A percentile compares a stretch with the other conserved stretches of the same genome.
These are phyloP conservation scores for Tipula lateralis DNA, from an alignment of 2,888 invertebrate genomes.

Conservation along the genomic window DNA sequence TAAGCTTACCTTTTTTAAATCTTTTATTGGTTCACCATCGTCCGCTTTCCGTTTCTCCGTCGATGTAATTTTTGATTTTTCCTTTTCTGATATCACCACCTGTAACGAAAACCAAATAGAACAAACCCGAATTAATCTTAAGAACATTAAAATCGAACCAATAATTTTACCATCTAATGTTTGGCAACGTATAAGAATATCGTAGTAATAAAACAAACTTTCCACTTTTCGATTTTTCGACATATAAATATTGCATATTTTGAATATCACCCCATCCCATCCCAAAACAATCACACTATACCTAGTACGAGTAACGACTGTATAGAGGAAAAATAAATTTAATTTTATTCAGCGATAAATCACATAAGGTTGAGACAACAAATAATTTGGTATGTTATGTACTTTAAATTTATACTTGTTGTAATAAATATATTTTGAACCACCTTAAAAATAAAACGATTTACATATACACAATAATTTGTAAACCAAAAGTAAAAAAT, in stretches of 20 bases:
- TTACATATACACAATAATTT: neutral
- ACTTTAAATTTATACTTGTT: neutral
- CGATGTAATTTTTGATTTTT: constrained; percentile 60
- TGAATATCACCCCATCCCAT: too few relatives aligned
- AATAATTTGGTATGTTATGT: neutral
- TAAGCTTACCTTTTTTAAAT: constrained; percentile 72
- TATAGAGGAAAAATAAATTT: constrained; percentile 19
- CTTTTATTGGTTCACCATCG: constrained; percentile 74
- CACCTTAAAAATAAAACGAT: neutral
- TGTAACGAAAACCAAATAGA: constrained; percentile 46
- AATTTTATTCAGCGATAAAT: constrained; percentile 25
- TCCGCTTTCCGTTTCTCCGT: constrained; percentile 80
- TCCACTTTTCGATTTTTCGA: neutral
- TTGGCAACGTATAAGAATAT: neutral
- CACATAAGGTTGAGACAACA: constrained; percentile 16
- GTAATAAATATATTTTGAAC: neutral
- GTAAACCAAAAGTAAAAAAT: neutral
- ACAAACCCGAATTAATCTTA: neutral
- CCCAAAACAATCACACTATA: neutral
- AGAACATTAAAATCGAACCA: neutral
- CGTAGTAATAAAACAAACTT: neutral
- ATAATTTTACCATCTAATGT: neutral
- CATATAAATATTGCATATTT: neutral
- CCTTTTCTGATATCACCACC: constrained; percentile 53
- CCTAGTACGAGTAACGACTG: too few relatives aligned